Evolutionary conservation across 2,797 vertebrate genomes (phyloP), one percentile per base, ranked within the genome.

Genomic region (Smutsia gigantea): DNA sequence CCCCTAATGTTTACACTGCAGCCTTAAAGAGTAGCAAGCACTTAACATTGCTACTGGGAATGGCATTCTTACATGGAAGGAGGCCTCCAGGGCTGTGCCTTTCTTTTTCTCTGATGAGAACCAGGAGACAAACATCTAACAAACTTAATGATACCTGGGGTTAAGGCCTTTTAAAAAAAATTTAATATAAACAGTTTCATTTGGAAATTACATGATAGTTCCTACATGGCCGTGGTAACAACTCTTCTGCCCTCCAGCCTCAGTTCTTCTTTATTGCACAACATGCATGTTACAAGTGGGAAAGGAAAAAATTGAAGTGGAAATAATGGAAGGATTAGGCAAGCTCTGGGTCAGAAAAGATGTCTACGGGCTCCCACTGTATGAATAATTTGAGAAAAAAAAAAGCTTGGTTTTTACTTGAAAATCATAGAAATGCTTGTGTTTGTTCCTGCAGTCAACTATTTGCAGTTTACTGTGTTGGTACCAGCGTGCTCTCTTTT

Each of bases 191-290:
- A 42, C 4, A 53, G 64, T 61, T 46, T 25, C 69, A 77, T 17
- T 90, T 95, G 10, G 95, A 97, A 86, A 94, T 72, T 86, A 61
- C 0, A 0, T 77, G 46, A 94, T 29, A 77, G 10, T 23, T 84
- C 63, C 21, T 4, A 92, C 46, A 25, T 5, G 0, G 27, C 21
- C 19, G 31, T 23, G 71, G 9, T n/a, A 25, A 83, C 46, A 51
- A 53, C 15, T 46, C 59, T 64, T 78, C 19, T 42, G 39, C 29
- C 37, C 66, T 85, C 71, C 5, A 3, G 27, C 34, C 29, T 71
- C 53, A 19, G 21, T 5, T 53, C 34, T 63, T 77, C 94, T 95
- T 10, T 53, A 12, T 2, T 83, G 19, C 4, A 64, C 49, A 55
- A 25, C 19, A 61, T 34, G 42, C 34, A 49, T 39, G 10, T 42